Evolutionary conservation across 2,113 vertebrate species (phyloP), one percentile per base, ranked within the genome.

Genomic region (Tachuris rubrigastra): DNA sequence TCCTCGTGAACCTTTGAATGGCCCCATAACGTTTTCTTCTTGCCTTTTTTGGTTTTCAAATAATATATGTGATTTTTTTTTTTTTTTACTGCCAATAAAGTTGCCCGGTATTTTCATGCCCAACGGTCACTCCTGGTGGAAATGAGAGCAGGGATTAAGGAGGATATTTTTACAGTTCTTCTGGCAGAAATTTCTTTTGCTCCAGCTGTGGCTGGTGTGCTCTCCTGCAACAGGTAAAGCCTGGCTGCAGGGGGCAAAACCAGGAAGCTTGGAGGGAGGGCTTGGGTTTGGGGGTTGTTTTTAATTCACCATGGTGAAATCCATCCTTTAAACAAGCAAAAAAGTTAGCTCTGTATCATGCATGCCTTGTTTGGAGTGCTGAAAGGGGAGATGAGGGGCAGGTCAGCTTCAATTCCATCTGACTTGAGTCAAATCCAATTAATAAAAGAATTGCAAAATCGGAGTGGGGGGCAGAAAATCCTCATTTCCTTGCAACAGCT

Each of bases 41-140:
- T 71, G 65, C 65, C 79, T 88, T 95, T 91, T 95, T 95, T 67
- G 65, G 85, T 81, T 95, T 95, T 76, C 55, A 86, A 90, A 78
- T 78, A 66, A 85, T 62, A 58, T 21, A 66, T 60, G 33, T 24
- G 12, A 20, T 55, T 81, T 67, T 33, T 46, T 10, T 47, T 20
- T 47, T 47, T 49, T 93, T 49, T 94, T 93, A 84, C 31, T 91
- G 80, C 66, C 83, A 73, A 17, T 78, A 92, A 93, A 90, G 33
- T 87, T 82, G 46, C 79, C 68, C 50, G 77, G 81, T 55, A 82
- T 96, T 90, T 96, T 95, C 83, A 90, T 37, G 65, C 79, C 49
- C 71, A 91, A 63, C 0, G 2, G 90, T 82, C 95, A 85, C 41
- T 85, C 30, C 4, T 35, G 55, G 76, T 73, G 77, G 84, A 89